Base-by-base conservation (phyloP, 2,888 invertebrate species). In the Dryobota labecula region DNA sequence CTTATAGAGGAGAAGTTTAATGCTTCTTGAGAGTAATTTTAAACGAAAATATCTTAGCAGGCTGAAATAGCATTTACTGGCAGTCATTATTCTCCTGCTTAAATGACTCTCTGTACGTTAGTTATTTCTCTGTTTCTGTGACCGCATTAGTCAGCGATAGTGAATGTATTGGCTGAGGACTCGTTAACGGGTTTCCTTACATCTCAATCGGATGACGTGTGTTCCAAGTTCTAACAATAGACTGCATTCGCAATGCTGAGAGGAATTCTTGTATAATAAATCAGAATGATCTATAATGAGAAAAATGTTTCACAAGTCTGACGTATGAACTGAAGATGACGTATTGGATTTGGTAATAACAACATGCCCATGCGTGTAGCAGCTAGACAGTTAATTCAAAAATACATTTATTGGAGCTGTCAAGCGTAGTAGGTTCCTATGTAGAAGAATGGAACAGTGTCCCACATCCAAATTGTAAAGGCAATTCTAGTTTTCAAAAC, bases 121-220 rank as follows among this genome's bases (percentile, higher is more conserved):
- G 27, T 73, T 38, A 45, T 53, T 62, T 43, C 41, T 33, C 30
- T 43, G 15, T 43, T 18, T 72, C 36, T 33, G n/a, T 41, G 27
- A 27, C 41, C 56, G 24, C 15, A 67, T 84, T 84, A 84, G 70
- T 84, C 84, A 79, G 63, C 20, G 49, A 13, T 61, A 66, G 13
- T 64, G 54, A 85, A 74, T 68, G 65, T 38, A 65, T 60, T 53
- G 58, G 53, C 68, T 70, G 57, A 74, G 56, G 71, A 71, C 61
- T 74, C 24, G 45, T 83, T 76, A 80, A 75, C 78, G 45, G 60
- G 70, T 78, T 84, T 73, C 45, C 75, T 71, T 57, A 86, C 80
- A 75, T 81, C 76, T 86, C 76, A 76, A 82, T 84, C 64, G 30
- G 18, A 74, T 84, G 77, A 79, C 76, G 78, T 65, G 73, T 49